phyloP scores from a whole-genome alignment of 2,888 invertebrate genomes.

The Strigamia maritima region DNA sequence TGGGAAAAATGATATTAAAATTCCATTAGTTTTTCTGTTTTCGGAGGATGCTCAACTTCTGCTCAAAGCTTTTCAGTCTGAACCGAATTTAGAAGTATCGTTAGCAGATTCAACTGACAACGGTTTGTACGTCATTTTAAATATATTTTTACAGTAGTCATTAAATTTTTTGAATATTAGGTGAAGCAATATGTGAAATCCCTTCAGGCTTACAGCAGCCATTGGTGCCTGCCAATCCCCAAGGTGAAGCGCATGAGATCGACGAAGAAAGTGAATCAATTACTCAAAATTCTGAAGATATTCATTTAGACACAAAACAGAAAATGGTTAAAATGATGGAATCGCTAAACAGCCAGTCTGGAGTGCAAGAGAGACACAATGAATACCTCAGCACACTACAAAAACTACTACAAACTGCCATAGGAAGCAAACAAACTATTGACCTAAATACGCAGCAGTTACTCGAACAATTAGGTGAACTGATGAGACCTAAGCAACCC shows the following conservation, averaged over 20 bases:
- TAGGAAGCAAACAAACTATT: constrained; percentile 39
- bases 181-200: neutral
- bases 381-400: constrained; percentile 40
- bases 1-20: constrained; percentile 76
- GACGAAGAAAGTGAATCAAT: neutral
- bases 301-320: neutral
- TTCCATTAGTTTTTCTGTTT: constrained; percentile 89
- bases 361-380: constrained; percentile 21
- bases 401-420: constrained; percentile 39
- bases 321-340: constrained; percentile 13
- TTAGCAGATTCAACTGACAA: constrained; percentile 45
- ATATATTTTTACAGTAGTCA: neutral
- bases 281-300: neutral
- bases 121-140: neutral
- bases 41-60: constrained; percentile 69
- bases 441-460: constrained; percentile 39
- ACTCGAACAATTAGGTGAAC: constrained; percentile 40
- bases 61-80: constrained; percentile 59
- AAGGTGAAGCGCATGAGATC: constrained; percentile 35
- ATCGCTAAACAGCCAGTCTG: neutral
- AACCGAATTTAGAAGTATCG: constrained; percentile 60
- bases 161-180: neutral
- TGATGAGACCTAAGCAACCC: constrained; percentile 39
- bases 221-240: constrained; percentile 7
- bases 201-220: neutral